phyloP scores from a whole-genome alignment of 2,113 vertebrate genomes.

The Pteronura brasiliensis region DNA sequence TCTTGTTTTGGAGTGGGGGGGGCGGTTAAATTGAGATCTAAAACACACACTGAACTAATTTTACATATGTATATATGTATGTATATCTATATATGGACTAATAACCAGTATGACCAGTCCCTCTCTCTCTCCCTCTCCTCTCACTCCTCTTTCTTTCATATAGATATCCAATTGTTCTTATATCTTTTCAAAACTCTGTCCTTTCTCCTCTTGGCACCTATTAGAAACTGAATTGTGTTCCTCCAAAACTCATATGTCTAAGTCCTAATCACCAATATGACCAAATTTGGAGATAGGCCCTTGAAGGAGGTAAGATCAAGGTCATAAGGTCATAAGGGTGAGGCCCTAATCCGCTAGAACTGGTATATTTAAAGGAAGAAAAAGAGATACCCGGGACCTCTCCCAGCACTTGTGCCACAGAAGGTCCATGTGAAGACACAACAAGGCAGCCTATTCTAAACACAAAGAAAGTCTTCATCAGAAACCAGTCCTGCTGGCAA shows the following conservation, averaged over 20 bases:
- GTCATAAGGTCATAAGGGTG: background rate
- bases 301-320: background rate
- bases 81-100: background rate
- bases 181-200: background rate
- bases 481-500: background rate
- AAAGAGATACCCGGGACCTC: background rate
- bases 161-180: background rate
- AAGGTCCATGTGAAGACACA: background rate
- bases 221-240: background rate
- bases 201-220: background rate
- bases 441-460: background rate
- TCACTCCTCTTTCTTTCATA: background rate
- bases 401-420: background rate
- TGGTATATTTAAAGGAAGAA: background rate
- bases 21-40: background rate
- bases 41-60: background rate
- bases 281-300: background rate
- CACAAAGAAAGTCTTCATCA: background rate
- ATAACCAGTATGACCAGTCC: background rate
- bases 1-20: background rate
- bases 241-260: background rate
- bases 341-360: background rate
- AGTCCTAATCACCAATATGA: fast-evolving
- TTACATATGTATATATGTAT: background rate
- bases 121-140: background rate